phyloP scores from a whole-genome alignment of 2,888 invertebrate genomes.

The Hedya salicella region DNA sequence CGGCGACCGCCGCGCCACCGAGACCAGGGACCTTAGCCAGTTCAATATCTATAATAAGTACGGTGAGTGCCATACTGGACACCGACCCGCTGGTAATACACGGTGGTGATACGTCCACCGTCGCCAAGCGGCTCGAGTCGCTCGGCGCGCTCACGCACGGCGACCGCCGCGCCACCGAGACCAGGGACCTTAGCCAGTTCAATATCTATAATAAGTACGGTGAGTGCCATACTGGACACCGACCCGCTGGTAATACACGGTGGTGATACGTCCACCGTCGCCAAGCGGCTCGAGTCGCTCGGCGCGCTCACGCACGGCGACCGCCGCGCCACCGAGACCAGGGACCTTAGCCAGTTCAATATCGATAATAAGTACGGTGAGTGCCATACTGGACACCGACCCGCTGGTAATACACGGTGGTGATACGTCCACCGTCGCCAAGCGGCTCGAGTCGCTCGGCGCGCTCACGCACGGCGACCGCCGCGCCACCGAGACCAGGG shows the following conservation, averaged over 20 bases:
- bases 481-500: constrained; percentile 89
- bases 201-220: no score
- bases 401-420: no score
- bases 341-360: constrained; percentile 88
- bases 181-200: constrained; percentile 71
- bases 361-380: no score
- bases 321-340: constrained; percentile 95
- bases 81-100: no score
- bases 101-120: no score
- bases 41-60: no score
- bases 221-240: no score
- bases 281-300: constrained; percentile 94
- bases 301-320: constrained; percentile 98
- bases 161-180: constrained; percentile 96
- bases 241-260: no score
- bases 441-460: constrained; percentile 93
- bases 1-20: constrained; percentile 96
- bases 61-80: no score
- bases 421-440: not conserved
- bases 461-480: constrained; percentile 97
- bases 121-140: constrained; percentile 94
- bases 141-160: constrained; percentile 97
- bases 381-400: no score
- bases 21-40: constrained; percentile 89
- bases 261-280: constrained; percentile 89